Conservation (phyloP, 2,888 invertebrate species). For the Tinea trinotella region DNA sequence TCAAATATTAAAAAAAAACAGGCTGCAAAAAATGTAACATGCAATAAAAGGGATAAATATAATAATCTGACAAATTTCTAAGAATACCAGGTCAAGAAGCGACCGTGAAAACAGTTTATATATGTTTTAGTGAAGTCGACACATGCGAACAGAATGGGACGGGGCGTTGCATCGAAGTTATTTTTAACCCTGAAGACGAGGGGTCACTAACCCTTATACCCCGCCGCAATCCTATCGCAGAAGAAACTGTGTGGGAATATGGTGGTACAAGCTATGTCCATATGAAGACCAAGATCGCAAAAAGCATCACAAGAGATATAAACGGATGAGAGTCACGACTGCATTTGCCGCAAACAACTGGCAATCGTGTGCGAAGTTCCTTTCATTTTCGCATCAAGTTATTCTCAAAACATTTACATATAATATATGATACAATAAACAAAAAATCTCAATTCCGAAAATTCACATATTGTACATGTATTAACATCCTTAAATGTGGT, state of each 20-base stretch:
- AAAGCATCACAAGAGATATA: slow-evolving; percentile 27
- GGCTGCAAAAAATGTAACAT: too few species aligned
- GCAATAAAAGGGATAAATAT: background rate
- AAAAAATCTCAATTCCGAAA: background rate
- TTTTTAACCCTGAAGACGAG: slow-evolving; percentile 67
- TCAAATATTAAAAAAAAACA: too few species aligned
- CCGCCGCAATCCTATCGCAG: slow-evolving; percentile 65
- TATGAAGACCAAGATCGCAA: slow-evolving; percentile 33
- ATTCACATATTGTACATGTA: too few species aligned
- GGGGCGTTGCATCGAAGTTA: slow-evolving; percentile 54
- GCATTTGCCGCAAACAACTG: background rate
- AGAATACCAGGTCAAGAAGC: slow-evolving; percentile 63
- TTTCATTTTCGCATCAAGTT: background rate
- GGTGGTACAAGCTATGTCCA: slow-evolving; percentile 40
- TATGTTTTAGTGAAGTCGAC: slow-evolving; percentile 68
- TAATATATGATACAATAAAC: background rate
- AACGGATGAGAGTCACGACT: slow-evolving; percentile 27
- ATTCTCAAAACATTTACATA: background rate
- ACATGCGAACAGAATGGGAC: slow-evolving; percentile 68
- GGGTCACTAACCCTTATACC: slow-evolving; percentile 68
- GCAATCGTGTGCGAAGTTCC: background rate
- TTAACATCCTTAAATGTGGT: too few species aligned
- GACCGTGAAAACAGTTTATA: slow-evolving; percentile 68
- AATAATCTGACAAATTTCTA: slow-evolving; percentile 29
- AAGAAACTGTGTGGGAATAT: slow-evolving; percentile 68